phyloP scores from a whole-genome alignment of 1,140 invertebrate genomes.

The Chlorops oryzae region DNA sequence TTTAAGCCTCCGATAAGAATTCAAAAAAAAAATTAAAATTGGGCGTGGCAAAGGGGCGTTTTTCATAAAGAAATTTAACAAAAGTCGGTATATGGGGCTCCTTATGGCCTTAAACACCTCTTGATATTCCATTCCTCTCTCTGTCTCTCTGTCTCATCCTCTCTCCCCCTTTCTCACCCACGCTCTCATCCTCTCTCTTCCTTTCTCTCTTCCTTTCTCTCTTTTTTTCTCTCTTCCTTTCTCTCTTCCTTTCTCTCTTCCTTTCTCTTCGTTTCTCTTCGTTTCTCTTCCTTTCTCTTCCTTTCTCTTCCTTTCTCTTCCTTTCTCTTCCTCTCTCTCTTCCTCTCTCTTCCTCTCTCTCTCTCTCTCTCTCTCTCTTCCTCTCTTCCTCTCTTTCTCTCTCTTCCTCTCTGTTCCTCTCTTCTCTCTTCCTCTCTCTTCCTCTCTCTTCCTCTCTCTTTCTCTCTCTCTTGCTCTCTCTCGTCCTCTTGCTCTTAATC shows the following conservation, averaged over 20 bases:
- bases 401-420: neutral
- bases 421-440: neutral
- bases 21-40: neutral
- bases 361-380: neutral
- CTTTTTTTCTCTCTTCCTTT: neutral
- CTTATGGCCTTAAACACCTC: no score
- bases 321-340: neutral
- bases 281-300: neutral
- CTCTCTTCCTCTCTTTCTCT: neutral
- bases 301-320: neutral
- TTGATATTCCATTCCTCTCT: neutral
- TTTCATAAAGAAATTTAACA: neutral
- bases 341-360: neutral
- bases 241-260: neutral
- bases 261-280: neutral
- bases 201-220: neutral
- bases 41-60: neutral
- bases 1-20: no score
- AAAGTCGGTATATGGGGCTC: neutral
- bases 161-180: neutral
- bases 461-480: neutral
- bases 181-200: neutral
- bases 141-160: neutral
- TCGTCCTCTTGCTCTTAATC: neutral
- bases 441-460: neutral